Percentiles rank a stretch among this genome's conserved stretches.
These are phyloP conservation scores for Argynnis bischoffii DNA, from an alignment of 2,888 invertebrate genomes.

Conservation along the genomic window DNA sequence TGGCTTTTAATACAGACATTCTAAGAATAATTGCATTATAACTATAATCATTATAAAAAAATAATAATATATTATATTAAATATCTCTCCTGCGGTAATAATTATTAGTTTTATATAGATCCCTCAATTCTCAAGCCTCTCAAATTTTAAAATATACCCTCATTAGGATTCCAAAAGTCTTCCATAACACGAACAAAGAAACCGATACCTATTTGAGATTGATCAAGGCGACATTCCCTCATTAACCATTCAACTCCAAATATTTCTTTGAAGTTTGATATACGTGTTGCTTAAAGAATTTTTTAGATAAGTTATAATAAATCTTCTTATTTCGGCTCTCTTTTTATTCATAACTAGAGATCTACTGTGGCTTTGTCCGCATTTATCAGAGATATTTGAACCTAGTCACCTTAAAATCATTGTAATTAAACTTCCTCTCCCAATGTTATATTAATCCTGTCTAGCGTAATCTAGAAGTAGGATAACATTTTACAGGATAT, in stretches of 20 bases:
- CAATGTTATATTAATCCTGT: too few relatives aligned
- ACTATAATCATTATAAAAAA: background rate
- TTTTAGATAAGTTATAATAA: background rate
- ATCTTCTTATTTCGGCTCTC: background rate
- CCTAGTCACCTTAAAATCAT: too few relatives aligned
- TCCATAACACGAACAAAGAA: constrained; percentile 46
- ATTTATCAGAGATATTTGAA: too few relatives aligned
- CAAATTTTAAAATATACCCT: constrained; percentile 36
- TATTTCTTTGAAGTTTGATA: constrained; percentile 48
- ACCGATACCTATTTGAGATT: constrained; percentile 44
- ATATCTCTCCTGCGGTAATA: background rate
- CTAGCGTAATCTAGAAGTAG: too few relatives aligned
- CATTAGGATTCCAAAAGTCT: constrained; percentile 47
- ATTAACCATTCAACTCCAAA: constrained; percentile 45
- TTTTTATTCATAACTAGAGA: too few relatives aligned
- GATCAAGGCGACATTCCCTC: constrained; percentile 44
- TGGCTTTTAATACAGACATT: too few relatives aligned
- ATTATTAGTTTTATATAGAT: background rate
- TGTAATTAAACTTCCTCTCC: too few relatives aligned
- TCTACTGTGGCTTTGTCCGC: too few relatives aligned
- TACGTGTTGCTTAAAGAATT: constrained; percentile 16
- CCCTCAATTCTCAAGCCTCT: constrained; percentile 38
- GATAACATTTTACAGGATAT: too few relatives aligned
- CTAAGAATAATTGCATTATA: too few relatives aligned
- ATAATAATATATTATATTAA: background rate